Percentiles rank a stretch among this genome's conserved stretches.
phyloP scores from a whole-genome alignment of 2,888 invertebrate genomes.

The Ennomos fuscantarius region DNA sequence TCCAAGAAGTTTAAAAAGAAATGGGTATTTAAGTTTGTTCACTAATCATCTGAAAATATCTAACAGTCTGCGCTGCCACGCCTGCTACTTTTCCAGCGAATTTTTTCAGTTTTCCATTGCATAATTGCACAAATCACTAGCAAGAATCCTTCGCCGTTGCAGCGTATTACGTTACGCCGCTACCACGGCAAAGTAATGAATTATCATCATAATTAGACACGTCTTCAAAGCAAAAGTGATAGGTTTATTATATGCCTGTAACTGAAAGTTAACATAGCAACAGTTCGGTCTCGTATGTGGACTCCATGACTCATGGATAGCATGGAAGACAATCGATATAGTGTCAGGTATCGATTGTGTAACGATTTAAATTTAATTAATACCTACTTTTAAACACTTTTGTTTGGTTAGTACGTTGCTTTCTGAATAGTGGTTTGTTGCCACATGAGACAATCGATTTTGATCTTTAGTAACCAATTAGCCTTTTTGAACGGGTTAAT shows the following conservation, averaged over 20 bases:
- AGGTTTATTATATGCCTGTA: not conserved
- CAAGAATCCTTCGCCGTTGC: not conserved
- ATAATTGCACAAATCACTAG: not conserved
- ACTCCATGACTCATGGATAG: conserved; percentile 10
- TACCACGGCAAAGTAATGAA: not conserved
- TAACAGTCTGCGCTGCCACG: no score
- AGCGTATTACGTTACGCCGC: not conserved
- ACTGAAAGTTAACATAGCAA: not conserved
- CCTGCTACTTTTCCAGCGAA: no score
- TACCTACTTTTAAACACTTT: conserved; percentile 1
- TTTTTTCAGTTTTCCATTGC: no score
- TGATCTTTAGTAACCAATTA: no score
- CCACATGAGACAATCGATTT: no score
- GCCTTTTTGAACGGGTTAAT: no score
- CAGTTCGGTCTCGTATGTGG: conserved; percentile 5
- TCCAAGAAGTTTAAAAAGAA: no score
- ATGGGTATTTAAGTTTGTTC: no score
- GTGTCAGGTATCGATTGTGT: conserved; percentile 23
- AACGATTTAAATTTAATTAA: conserved; percentile 10
- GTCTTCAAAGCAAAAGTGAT: not conserved
- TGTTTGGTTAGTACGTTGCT: conserved; percentile 5
- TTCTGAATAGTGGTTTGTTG: no score
- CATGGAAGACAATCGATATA: not conserved
- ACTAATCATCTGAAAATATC: no score
- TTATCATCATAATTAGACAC: conserved; percentile 6